A percentile compares a stretch with the other conserved stretches of the same genome.
Conservation (phyloP, 2,888 invertebrate species). For the Apodemia hepburni region DNA sequence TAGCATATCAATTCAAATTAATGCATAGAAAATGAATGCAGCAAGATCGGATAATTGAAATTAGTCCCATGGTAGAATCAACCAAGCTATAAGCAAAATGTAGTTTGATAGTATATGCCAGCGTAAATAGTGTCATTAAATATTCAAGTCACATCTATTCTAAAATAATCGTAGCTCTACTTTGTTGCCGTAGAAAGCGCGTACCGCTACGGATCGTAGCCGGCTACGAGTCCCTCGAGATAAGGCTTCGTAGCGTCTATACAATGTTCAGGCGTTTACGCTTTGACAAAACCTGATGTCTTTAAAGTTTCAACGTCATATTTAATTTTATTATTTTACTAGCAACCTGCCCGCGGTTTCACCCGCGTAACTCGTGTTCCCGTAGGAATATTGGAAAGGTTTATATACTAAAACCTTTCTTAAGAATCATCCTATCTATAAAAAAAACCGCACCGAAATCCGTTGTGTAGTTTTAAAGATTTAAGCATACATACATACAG, state of each 20-base stretch:
- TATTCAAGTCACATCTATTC: slow-evolving; percentile 28
- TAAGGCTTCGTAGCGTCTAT: slow-evolving; percentile 50
- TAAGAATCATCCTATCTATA: no score
- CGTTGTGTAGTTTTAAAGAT: no score
- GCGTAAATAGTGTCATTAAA: slow-evolving; percentile 21
- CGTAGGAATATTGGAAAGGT: no score
- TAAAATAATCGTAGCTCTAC: slow-evolving; percentile 46
- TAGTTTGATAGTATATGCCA: background rate
- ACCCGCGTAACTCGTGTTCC: no score
- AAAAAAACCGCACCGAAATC: no score
- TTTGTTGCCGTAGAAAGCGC: slow-evolving; percentile 56
- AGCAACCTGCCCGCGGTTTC: no score
- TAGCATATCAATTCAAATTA: no score
- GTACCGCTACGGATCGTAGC: slow-evolving; percentile 68
- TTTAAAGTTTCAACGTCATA: slow-evolving; percentile 51
- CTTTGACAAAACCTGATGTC: slow-evolving; percentile 53
- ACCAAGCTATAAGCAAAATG: background rate
- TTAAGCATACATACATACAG: no score
- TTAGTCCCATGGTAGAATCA: background rate
- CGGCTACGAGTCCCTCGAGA: slow-evolving; percentile 67
- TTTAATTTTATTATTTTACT: no score
- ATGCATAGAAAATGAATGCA: background rate
- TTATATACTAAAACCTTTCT: no score
- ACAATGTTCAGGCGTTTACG: slow-evolving; percentile 53
- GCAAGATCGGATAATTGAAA: background rate